Base-by-base conservation (phyloP, 2,113 vertebrate species). In the Apaloderma vittatum region DNA sequence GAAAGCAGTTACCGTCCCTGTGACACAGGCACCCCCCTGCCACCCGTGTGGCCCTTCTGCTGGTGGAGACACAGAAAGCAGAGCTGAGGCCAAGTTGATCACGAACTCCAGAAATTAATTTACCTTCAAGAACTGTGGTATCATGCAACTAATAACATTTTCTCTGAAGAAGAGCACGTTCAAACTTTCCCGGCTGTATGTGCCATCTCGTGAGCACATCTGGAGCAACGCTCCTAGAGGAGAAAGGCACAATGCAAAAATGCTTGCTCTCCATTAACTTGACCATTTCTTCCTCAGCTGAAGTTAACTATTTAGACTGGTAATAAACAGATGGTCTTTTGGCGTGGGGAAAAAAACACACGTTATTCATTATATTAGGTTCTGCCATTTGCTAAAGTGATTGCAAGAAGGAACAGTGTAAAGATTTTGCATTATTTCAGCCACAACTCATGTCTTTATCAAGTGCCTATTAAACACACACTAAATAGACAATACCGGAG, bases 31-130 rank as follows among this genome's bases (percentile, higher is more conserved):
- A 61, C 11, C 19, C 34, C 16, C 1, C 0, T 2, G 4, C 48
- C 43, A 24, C 22, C 15, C 2, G 0, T 7, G 4, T 0, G 57
- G 40, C 21, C 11, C 58, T 83, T 70, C 61, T 43, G 46, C 51
- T 62, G 67, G 20, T 0, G 0, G 24, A 55, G 43, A 51, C 36
- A 54, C 9, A 71, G 76, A 24, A 54, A 63, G 48, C n/a, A 36
- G 1, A 58, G 16, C 54, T 65, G 45, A 79, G 67, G 46, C n/a
- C 48, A 55, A 62, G 72, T 37, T 40, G 34, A 72, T 40, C n/a
- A 23, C 46, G 57, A 12, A 57, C 32, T 55, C 67, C 63, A 74
- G 43, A 83, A 80, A 88, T 45, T 30, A 43, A 63, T 48, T 59
- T 92, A 11, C 30, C 32, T 57, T 62, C 57, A 52, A 37, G 26